Evolutionary conservation across 2,797 vertebrate genomes (phyloP).

Genomic region (Spinus pinus): DNA sequence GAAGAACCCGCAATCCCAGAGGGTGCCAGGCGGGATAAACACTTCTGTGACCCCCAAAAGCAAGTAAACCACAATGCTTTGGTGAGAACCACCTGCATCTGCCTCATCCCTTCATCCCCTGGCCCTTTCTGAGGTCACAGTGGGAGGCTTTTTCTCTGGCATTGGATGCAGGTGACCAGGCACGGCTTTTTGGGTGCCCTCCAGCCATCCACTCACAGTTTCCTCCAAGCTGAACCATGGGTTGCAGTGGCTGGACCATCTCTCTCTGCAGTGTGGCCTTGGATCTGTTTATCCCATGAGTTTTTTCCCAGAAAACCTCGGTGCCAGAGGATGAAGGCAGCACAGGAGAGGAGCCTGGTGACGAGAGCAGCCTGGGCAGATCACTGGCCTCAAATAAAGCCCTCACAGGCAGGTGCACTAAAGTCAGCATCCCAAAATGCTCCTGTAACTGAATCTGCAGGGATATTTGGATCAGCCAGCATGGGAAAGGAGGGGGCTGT

Average conservation of each 20-base stretch:
- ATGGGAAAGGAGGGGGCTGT: not conserved
- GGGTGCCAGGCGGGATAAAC: not conserved
- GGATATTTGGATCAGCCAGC: not conserved
- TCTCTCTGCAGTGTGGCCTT: not conserved
- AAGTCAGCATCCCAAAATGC: not conserved
- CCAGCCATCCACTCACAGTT: not conserved
- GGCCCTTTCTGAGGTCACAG: rapidly evolving
- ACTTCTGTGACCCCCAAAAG: not conserved
- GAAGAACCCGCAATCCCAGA: rapidly evolving
- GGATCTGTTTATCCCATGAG: not conserved
- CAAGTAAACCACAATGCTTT: rapidly evolving
- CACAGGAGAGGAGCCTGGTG: not conserved
- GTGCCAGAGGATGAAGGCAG: not conserved
- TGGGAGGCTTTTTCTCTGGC: not conserved
- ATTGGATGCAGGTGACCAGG: not conserved
- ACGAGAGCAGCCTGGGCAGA: not conserved
- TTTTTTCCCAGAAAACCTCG: not conserved
- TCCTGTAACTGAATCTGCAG: not conserved
- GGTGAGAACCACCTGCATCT: not conserved
- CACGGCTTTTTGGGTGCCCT: not conserved
- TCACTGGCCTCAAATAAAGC: not conserved
- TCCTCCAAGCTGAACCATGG: not conserved
- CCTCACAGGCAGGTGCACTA: not conserved
- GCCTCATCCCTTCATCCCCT: rapidly evolving
- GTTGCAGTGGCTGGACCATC: not conserved